These are phyloP conservation scores for Athrips mouffetella DNA, from an alignment of 2,888 invertebrate species.

Conservation along the genomic window DNA sequence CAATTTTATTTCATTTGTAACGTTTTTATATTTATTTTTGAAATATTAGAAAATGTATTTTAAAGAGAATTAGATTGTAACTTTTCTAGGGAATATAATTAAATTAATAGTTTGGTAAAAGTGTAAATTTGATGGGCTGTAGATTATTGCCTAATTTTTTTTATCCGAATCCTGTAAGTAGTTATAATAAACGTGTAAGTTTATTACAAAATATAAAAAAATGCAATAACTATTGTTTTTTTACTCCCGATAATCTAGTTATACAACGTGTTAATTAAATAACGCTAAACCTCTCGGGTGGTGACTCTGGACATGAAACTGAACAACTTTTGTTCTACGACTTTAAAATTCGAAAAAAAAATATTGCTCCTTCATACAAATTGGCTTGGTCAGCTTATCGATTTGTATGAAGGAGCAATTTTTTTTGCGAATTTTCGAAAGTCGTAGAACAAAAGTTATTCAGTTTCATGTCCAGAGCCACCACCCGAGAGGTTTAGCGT, in stretches of 20 bases:
- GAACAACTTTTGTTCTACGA: too few relatives aligned
- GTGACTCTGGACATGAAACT: too few relatives aligned
- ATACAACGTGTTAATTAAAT: too few relatives aligned
- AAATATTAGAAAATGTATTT: conserved; percentile 37
- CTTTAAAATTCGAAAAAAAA: too few relatives aligned
- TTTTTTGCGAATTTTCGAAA: too few relatives aligned
- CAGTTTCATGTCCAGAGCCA: too few relatives aligned
- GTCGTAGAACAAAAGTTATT: too few relatives aligned
- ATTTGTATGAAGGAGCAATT: too few relatives aligned
- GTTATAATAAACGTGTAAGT: conserved; percentile 70
- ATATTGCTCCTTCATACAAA: too few relatives aligned
- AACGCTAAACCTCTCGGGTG: too few relatives aligned
- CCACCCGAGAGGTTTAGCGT: too few relatives aligned
- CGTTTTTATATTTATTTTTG: not conserved
- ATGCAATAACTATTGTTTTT: conserved; percentile 35
- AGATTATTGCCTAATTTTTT: conserved; percentile 43
- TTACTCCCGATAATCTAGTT: conserved; percentile 24
- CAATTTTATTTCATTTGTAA: not conserved
- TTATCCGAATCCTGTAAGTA: conserved; percentile 63
- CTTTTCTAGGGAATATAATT: conserved; percentile 44
- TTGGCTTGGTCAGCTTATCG: too few relatives aligned
- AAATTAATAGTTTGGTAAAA: conserved; percentile 22
- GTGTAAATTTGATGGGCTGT: conserved; percentile 53
- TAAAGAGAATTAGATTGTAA: conserved; percentile 49
- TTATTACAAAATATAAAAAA: conserved; percentile 47